Evolutionary conservation across 2,888 invertebrate species (phyloP), one percentile per base, ranked within the genome.

Genomic region (Balanococcus diminutus): DNA sequence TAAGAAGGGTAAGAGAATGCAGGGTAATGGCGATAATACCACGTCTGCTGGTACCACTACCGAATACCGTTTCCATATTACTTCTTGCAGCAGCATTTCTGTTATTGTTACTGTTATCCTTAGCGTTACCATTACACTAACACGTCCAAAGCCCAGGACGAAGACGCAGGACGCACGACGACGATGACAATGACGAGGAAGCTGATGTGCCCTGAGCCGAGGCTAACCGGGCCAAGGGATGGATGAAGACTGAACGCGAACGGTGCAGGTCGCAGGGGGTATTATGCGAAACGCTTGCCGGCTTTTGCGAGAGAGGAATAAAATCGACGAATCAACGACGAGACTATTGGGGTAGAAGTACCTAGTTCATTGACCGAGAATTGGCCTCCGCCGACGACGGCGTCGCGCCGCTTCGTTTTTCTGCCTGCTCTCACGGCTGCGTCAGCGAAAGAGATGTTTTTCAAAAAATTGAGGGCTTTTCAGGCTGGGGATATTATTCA

Each of bases 341-440:
- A 42, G 81, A 81, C 81, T 83, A 61, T 83, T 61, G 61, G 83
- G 51, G 83, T 83, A 81, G 81, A 81, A 25, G 83, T 36, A 42
- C n/a, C 25, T 51, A 83, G 83, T 83, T 83, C 83, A 22, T 83
- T 61, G 83, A 83, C 83, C 83, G 31, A 83, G 83, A 83, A 83
- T 83, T 67, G 36, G 83, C 83, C 56, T 19, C 22, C 4, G 56
- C 56, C 56, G 56, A 56, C 42, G 42, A 36, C 36, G 36, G 8
- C 8, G 8, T 8, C 36, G 36, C 36, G 36, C 36, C 8, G 36
- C 36, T 8, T 36, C 36, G 36, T 8, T 8, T 36, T n/a, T n/a
- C n/a, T n/a, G n/a, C 36, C 36, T 36, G 36, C 36, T 3, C 36
- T 36, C 42, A n/a, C n/a, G n/a, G n/a, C 42, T 42, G 42, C 42